Base-by-base conservation (phyloP, 2,888 invertebrate species). In the Macrophya annulata region DNA sequence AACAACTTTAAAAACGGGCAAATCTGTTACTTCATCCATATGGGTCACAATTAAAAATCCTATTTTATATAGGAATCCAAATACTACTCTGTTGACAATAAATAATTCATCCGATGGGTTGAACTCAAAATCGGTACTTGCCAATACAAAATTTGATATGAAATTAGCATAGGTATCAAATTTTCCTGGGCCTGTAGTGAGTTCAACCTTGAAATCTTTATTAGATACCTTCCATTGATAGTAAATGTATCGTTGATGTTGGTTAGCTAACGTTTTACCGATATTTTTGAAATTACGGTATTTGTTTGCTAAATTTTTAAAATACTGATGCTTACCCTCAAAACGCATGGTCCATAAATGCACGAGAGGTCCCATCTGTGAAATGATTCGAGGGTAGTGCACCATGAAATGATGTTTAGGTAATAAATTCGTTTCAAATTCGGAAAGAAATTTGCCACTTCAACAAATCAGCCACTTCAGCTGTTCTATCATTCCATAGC, bases 401-500 rank as follows among this genome's bases (percentile, higher is more conserved):
- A 82, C 15, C 84, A 87, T 86, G 48, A 85, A 86, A 81, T 87
- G 87, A 79, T 86, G 86, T 62, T 87, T 86, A 21, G 86, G 87
- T n/a, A 68, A 68, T 40, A 87, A 55, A 68, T 86, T 25, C 10
- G 31, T 65, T 51, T 74, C n/a, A 65, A 85, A 86, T 51, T 59
- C 74, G 21, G 43, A 48, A 40, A 45, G 59, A 48, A 86, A 86
- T 84, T 79, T 84, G 62, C 40, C 17, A 62, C 12, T 31, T 59
- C 21, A 86, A 76, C n/a, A n/a, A n/a, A 84, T 84, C 40, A 85
- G 62, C 40, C 17, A 62, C 12, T 31, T 59, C 21, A 86, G 65
- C n/a, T 84, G 81, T 12, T 37, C 48, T 81, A 82, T 40, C 59
- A 86, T 76, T 40, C 79, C 86, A 48, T 74, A 74, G 37, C 45